Evolutionary conservation across 2,797 vertebrate species (phyloP).

Genomic region (Oreortyx pictus): DNA sequence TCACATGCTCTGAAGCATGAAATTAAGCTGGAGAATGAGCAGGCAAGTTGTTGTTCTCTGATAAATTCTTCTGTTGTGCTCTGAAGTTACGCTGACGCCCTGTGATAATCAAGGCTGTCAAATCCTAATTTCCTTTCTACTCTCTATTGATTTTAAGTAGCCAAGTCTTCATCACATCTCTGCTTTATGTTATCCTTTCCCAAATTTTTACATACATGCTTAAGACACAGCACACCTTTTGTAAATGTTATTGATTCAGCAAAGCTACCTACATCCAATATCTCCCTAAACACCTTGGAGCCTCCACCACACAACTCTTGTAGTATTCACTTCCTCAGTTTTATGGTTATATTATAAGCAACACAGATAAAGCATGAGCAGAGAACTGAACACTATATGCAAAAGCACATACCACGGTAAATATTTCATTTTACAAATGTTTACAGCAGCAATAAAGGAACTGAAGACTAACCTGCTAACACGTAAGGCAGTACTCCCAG

Average conservation of each 20-base stretch:
- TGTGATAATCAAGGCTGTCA: background rate
- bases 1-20: background rate
- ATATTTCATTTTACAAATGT: background rate
- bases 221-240: background rate
- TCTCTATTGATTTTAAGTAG: background rate
- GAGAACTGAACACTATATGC: background rate
- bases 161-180: background rate
- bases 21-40: background rate
- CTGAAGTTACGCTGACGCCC: background rate
- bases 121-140: background rate
- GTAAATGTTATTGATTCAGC: background rate
- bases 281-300: background rate
- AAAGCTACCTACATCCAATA: background rate
- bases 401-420: background rate
- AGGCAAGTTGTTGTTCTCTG: background rate
- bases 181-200: background rate
- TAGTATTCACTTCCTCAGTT: background rate
- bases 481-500: background rate
- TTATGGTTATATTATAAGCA: background rate
- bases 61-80: background rate
- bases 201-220: background rate
- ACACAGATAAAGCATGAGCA: background rate
- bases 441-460: background rate
- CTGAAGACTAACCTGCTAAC: background rate
- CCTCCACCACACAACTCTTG: background rate